A percentile compares a stretch with the other conserved stretches of the same genome.
These are phyloP conservation scores for Synanthedon tipuliformis DNA, from an alignment of 2,888 invertebrate genomes.

Conservation along the genomic window DNA sequence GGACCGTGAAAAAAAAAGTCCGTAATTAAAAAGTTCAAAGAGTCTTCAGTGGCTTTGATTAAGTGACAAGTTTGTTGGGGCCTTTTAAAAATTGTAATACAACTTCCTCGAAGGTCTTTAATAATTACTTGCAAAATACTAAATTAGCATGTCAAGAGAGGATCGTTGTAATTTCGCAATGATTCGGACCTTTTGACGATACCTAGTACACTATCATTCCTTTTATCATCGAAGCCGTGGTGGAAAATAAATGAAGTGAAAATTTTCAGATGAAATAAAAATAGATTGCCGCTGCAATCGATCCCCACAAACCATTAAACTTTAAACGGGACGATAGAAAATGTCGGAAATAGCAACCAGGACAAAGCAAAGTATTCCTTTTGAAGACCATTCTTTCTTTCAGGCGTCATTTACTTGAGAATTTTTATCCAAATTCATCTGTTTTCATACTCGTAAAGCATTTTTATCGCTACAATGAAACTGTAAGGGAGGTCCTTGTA, in stretches of 20 bases:
- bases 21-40: slow-evolving; percentile 13
- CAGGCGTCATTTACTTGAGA: slow-evolving; percentile 6
- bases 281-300: slow-evolving; percentile 48
- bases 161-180: too few species aligned
- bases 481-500: too few species aligned
- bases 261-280: slow-evolving; percentile 49
- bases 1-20: not conserved
- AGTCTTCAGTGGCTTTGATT: slow-evolving; percentile 12
- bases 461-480: too few species aligned
- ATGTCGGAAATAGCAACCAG: slow-evolving; percentile 41
- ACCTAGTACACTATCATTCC: not conserved
- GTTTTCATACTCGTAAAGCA: not conserved
- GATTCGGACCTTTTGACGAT: too few species aligned
- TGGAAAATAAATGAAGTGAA: slow-evolving; percentile 33
- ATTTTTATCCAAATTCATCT: not conserved
- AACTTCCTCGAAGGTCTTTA: not conserved
- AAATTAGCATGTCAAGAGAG: too few species aligned
- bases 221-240: not conserved
- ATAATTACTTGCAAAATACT: not conserved
- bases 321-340: slow-evolving; percentile 42
- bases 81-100: slow-evolving; percentile 1
- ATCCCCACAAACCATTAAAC: slow-evolving; percentile 52
- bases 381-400: slow-evolving; percentile 36
- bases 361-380: slow-evolving; percentile 48
- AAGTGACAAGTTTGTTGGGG: slow-evolving; percentile 11